Evolutionary conservation across 1,140 invertebrate genomes (phyloP).

Genomic region (Drosophila pectinifera): DNA sequence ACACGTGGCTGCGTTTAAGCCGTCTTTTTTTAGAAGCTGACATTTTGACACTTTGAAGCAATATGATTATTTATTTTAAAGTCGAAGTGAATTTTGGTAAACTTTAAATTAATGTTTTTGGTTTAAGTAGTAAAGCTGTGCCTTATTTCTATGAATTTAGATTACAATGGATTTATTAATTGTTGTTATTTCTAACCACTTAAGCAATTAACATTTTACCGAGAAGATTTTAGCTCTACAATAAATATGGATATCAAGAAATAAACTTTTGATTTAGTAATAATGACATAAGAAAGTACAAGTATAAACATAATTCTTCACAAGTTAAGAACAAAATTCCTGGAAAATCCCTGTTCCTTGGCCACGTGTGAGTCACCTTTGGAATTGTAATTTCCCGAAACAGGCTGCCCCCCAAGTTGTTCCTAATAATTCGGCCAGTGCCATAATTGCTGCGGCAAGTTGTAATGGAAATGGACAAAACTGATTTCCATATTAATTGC

Average conservation of each 20-base stretch:
- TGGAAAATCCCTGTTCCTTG: not conserved
- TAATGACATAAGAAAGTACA: too few relatives aligned
- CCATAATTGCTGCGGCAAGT: conserved; percentile 51
- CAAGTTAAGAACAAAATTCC: not conserved
- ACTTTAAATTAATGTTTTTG: not conserved
- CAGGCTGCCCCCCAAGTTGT: conserved; percentile 18
- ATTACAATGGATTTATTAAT: too few relatives aligned
- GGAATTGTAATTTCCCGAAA: conserved; percentile 13
- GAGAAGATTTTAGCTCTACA: not conserved
- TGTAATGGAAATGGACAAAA: conserved; percentile 54
- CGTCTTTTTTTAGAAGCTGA: conserved; percentile 15
- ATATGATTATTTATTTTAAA: conserved; percentile 8
- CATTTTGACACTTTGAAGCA: conserved; percentile 24
- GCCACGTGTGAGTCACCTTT: not conserved
- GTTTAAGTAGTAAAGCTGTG: too few relatives aligned
- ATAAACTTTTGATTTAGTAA: too few relatives aligned
- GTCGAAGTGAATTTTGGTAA: not conserved
- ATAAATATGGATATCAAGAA: not conserved
- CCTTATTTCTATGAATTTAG: too few relatives aligned
- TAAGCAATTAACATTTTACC: not conserved
- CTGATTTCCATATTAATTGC: conserved; percentile 80
- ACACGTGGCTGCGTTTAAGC: conserved; percentile 11
- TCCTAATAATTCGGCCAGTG: conserved; percentile 14
- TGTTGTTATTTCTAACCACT: too few relatives aligned
- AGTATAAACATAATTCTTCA: not conserved